phyloP scores from a whole-genome alignment of 1,140 invertebrate genomes.

The Araneus ventricosus region DNA sequence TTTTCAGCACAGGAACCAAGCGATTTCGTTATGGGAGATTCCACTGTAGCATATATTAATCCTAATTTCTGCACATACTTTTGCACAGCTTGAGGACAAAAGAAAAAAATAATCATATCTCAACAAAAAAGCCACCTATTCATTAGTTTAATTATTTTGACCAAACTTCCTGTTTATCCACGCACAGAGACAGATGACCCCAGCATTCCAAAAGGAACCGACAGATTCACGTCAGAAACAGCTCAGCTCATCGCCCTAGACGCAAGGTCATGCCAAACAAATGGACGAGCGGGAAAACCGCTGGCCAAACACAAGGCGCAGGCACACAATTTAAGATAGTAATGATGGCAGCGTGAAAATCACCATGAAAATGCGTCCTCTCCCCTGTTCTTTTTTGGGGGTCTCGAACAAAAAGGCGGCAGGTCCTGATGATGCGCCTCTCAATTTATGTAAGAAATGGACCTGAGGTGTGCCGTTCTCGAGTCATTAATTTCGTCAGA shows the following conservation, averaged over 20 bases:
- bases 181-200: background rate
- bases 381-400: background rate
- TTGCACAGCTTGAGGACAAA: too few relatives aligned
- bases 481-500: background rate
- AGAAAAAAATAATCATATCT: too few relatives aligned
- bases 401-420: background rate
- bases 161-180: background rate
- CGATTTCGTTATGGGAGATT: too few relatives aligned
- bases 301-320: background rate
- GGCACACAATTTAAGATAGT: conserved; percentile 11
- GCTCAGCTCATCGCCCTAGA: background rate
- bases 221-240: background rate
- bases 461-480: background rate
- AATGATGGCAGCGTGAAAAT: conserved; percentile 33
- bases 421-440: conserved; percentile 13
- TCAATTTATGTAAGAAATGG: conserved; percentile 37
- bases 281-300: background rate
- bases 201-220: background rate
- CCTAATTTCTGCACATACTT: too few relatives aligned
- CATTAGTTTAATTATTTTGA: background rate
- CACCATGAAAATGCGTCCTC: background rate
- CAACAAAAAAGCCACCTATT: too few relatives aligned
- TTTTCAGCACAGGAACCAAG: too few relatives aligned
- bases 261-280: background rate
- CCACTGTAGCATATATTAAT: too few relatives aligned